Evolutionary conservation across 2,888 invertebrate species (phyloP).

Genomic region (Thecocarcelia acutangulata): DNA sequence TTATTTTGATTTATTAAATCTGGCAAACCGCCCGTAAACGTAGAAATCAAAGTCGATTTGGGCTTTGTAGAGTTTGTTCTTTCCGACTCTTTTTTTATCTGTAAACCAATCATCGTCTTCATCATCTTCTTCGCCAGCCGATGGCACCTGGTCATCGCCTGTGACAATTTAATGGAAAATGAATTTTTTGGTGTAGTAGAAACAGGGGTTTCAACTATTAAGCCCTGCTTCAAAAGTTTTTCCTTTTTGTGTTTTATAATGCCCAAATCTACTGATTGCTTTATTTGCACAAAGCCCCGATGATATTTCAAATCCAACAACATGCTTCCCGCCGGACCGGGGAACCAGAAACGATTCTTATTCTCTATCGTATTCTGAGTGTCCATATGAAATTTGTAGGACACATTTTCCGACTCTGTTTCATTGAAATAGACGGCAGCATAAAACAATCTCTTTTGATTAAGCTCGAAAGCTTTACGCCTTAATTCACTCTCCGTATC

Average conservation of each 20-base stretch:
- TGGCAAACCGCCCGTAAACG: slow-evolving; percentile 17
- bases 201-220: slow-evolving; percentile 52
- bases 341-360: slow-evolving; percentile 86
- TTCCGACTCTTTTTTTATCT: slow-evolving; percentile 32
- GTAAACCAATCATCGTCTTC: slow-evolving; percentile 65
- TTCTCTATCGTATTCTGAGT: slow-evolving; percentile 85
- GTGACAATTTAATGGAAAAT: slow-evolving; percentile 70
- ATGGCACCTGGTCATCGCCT: slow-evolving; percentile 70
- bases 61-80: neutral
- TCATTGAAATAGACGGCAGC: slow-evolving; percentile 83
- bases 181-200: slow-evolving; percentile 42
- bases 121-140: slow-evolving; percentile 65
- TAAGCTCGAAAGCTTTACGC: slow-evolving; percentile 83
- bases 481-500: slow-evolving; percentile 83
- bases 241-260: slow-evolving; percentile 86
- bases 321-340: slow-evolving; percentile 86
- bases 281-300: slow-evolving; percentile 92
- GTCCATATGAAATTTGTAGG: slow-evolving; percentile 88
- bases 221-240: slow-evolving; percentile 69
- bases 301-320: slow-evolving; percentile 86
- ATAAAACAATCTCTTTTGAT: slow-evolving; percentile 85
- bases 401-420: slow-evolving; percentile 79
- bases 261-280: slow-evolving; percentile 91
- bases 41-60: slow-evolving; percentile 21
- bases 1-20: neutral